Conservation (phyloP, 2,797 vertebrate genomes). For the Myoxocephalus aenaeus region DNA sequence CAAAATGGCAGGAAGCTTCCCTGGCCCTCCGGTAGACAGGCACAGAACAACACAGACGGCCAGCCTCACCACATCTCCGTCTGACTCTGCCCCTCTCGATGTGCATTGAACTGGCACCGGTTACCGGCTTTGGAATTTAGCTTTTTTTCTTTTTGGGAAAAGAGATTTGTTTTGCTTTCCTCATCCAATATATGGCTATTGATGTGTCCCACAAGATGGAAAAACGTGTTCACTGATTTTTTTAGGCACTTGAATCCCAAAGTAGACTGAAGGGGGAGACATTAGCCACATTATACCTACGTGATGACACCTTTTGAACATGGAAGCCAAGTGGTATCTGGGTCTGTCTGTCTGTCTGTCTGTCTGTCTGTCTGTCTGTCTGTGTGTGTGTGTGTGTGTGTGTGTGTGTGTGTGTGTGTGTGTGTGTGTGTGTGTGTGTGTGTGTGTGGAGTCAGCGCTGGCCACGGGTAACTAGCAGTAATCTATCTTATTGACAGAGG, state of each 20-base stretch:
- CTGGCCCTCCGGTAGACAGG: conserved; percentile 84
- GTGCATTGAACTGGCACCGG: conserved; percentile 63
- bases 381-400: conserved; percentile 63
- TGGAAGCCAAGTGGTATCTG: conserved; percentile 34
- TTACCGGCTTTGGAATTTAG: conserved; percentile 47
- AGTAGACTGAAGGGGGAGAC: conserved; percentile 81
- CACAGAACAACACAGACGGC: conserved; percentile 72
- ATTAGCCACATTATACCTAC: conserved; percentile 65
- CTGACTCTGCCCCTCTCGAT: conserved; percentile 68
- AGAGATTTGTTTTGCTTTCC: conserved; percentile 44
- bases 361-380: conserved; percentile 59
- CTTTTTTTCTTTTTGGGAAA: conserved; percentile 1
- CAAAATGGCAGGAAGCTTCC: conserved; percentile 98
- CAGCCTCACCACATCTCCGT: conserved; percentile 76
- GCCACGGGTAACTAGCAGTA: conserved; percentile 50
- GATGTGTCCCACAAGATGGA: conserved; percentile 30
- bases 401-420: conserved; percentile 49
- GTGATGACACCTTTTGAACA: not conserved
- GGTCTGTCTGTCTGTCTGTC: conserved; percentile 28
- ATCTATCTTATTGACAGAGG: conserved; percentile 77
- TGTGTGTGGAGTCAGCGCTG: conserved; percentile 52
- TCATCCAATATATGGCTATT: conserved; percentile 24
- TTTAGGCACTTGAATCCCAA: conserved; percentile 11
- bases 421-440: conserved; percentile 60
- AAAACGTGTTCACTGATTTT: not conserved